Base-by-base conservation (phyloP, 2,797 vertebrate species). In the Australoheros facetus region DNA sequence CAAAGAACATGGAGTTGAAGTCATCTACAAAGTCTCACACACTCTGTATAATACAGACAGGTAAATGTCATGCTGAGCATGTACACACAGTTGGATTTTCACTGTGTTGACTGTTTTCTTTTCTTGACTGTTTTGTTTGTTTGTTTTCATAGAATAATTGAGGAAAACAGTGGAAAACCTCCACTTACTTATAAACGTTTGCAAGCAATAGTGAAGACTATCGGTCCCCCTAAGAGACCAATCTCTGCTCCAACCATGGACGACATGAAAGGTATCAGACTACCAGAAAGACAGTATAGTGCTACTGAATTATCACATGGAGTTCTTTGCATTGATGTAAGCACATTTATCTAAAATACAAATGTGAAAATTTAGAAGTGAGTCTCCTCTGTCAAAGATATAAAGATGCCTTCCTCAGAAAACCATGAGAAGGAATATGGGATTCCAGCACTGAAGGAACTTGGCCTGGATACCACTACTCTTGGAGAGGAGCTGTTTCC, bases 21-120 rank as follows among this genome's bases (percentile, higher is more conserved):
- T 96, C 76, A 69, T 94, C 56, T 93, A 86, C 81, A 94, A 92
- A 83, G 88, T 94, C 71, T 96, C 95, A 19, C 94, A 96, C 87
- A 96, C 94, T 3, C 91, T 96, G 51, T 94, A 95, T 60, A 84
- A 96, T 37, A 89, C 91, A 0, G 79, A 96, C 28, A 95, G 95
- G 95, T 96, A 88, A 8, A 7, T 8, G 4, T 73, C 16, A 2
- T 7, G 1, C 8, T 58, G n/a, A 71, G 11, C 16, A 34, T 13
- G 7, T 45, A n/a, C 4, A 23, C 4, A 51, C 4, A 1, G 3
- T 3, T 66, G 42, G 45, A 3, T 16, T 69, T 76, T 42, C 39
- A 37, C 28, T 57, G 5, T n/a, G 13, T 16, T 45, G 17, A 17
- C 8, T 59, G 30, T 78, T 58, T 2, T 57, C 14, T 21, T 62